Conservation (phyloP, 2,113 vertebrate species). For the Hyla sarda region DNA sequence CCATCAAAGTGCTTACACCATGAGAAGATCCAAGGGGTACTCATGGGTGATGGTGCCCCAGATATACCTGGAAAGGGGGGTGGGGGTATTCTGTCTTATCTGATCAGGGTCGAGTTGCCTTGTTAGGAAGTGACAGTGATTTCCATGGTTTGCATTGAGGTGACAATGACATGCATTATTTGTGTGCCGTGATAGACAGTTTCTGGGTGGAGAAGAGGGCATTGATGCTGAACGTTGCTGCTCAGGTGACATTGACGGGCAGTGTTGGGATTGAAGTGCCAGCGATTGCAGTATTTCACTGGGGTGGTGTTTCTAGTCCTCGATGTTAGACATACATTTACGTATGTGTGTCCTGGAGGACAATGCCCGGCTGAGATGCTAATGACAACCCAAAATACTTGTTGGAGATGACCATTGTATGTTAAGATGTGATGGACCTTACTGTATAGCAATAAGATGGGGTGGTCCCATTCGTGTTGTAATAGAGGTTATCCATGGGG, state of each 20-base stretch:
- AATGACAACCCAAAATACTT: not conserved
- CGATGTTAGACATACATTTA: not conserved
- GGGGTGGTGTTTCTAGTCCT: not conserved
- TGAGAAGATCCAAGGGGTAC: not conserved
- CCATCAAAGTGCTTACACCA: not conserved
- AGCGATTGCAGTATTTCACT: too few species aligned
- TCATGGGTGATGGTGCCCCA: too few species aligned
- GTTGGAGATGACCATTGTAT: not conserved
- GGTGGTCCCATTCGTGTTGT: too few species aligned
- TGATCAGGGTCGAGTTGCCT: too few species aligned
- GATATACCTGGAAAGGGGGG: too few species aligned
- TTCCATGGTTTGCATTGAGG: not conserved
- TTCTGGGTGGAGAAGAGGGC: not conserved
- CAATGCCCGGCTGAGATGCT: too few species aligned
- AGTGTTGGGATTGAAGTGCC: not conserved
- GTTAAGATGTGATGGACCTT: too few species aligned
- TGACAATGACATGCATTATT: not conserved
- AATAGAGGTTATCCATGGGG: too few species aligned
- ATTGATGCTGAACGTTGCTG: not conserved
- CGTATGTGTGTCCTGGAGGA: too few species aligned
- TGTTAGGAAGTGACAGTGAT: not conserved
- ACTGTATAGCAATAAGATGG: not conserved
- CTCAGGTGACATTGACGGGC: constrained; percentile 17
- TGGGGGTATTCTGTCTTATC: too few species aligned
- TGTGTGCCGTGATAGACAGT: not conserved